phyloP scores from a whole-genome alignment of 2,113 vertebrate genomes.

The Bothrops jararaca region DNA sequence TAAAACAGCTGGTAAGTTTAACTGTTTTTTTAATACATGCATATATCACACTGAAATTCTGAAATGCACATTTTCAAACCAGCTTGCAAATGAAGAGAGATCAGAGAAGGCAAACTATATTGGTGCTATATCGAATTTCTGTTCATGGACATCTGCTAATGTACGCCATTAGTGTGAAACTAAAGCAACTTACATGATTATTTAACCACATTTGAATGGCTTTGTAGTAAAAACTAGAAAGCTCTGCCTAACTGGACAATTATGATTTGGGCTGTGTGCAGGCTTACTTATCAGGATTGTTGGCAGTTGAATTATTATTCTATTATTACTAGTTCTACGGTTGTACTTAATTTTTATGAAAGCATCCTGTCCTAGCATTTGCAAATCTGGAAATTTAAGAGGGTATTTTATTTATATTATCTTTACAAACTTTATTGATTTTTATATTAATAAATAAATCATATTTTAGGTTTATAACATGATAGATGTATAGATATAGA shows the following conservation, averaged over 20 bases:
- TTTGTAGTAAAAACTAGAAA: constrained; percentile 25
- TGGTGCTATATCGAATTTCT: neutral
- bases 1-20: constrained; percentile 75
- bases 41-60: accelerated
- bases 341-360: neutral
- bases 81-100: neutral
- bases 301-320: neutral
- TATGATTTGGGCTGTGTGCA: neutral
- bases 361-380: too few relatives aligned
- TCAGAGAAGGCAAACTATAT: neutral
- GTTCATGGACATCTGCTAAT: accelerated
- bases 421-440: neutral
- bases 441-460: neutral
- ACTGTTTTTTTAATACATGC: neutral
- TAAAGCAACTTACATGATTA: neutral
- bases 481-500: neutral
- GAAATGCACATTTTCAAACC: constrained; percentile 1
- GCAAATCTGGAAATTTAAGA: neutral
- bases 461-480: neutral
- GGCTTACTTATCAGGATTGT: neutral
- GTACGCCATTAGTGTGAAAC: neutral
- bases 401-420: neutral
- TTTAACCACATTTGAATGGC: neutral
- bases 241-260: neutral
- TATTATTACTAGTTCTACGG: neutral